Evolutionary conservation across 2,888 invertebrate genomes (phyloP).

Genomic region (Ectropis crepuscularia): DNA sequence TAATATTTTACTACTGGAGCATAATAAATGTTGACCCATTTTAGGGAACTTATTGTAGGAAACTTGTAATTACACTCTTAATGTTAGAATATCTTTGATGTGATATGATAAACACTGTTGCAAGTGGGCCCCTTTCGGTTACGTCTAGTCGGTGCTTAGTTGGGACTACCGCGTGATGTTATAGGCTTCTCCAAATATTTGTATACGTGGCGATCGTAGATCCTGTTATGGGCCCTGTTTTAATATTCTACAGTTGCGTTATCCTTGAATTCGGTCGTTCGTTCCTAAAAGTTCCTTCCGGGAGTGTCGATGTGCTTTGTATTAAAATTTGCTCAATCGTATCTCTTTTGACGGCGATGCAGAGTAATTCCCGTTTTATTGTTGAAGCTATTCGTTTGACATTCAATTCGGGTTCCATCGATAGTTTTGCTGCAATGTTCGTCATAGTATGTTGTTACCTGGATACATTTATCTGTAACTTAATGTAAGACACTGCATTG

Average conservation of each 20-base stretch:
- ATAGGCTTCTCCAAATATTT: conserved; percentile 34
- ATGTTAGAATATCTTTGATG: conserved; percentile 76
- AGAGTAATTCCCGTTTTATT: conserved; percentile 54
- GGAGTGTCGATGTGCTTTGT: conserved; percentile 67
- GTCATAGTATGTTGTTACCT: conserved; percentile 55
- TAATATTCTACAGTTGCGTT: conserved; percentile 72
- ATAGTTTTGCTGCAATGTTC: conserved; percentile 38
- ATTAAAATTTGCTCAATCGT: conserved; percentile 79
- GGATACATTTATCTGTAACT: conserved; percentile 60
- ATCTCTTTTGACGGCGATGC: conserved; percentile 64
- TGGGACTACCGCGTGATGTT: conserved; percentile 39
- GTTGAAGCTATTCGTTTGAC: conserved; percentile 47
- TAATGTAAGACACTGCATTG: conserved; percentile 47
- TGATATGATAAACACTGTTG: conserved; percentile 73
- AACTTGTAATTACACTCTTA: conserved; percentile 70
- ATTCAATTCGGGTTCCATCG: conserved; percentile 40
- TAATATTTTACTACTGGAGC: conserved; percentile 81
- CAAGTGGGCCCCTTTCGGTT: conserved; percentile 55
- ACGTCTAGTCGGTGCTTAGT: conserved; percentile 41
- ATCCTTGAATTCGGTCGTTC: conserved; percentile 67
- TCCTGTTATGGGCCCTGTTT: conserved; percentile 49
- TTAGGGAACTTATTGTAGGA: conserved; percentile 64
- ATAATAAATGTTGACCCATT: conserved; percentile 76
- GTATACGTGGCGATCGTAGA: conserved; percentile 37
- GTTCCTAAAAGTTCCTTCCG: conserved; percentile 78